Conservation (phyloP, 1,140 invertebrate species). For the Danaus melanippus region DNA sequence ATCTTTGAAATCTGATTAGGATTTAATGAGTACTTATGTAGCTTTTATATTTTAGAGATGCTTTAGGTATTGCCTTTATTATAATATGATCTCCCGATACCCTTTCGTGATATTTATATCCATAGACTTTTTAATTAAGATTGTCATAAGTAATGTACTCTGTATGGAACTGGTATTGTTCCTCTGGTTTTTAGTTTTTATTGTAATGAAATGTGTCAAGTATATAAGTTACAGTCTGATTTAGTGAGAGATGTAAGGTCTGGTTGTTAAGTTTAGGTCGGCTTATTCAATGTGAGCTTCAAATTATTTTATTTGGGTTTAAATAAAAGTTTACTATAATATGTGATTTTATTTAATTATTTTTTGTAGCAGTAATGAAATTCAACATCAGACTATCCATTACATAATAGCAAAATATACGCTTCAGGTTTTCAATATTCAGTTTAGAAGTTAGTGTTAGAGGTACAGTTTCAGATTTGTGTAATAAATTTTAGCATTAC, state of each 20-base stretch:
- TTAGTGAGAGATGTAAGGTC: constrained; percentile 28
- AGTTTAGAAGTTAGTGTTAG: too few relatives aligned
- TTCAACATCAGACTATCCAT: too few relatives aligned
- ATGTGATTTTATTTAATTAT: constrained; percentile 7
- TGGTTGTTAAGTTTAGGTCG: constrained; percentile 63
- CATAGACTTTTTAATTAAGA: background rate
- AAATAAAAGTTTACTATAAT: constrained; percentile 26
- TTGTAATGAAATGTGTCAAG: constrained; percentile 3
- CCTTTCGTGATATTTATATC: constrained; percentile 11
- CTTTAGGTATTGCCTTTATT: constrained; percentile 8
- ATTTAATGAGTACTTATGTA: background rate
- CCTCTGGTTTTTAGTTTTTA: background rate
- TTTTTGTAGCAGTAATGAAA: too few relatives aligned
- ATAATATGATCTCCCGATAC: constrained; percentile 13
- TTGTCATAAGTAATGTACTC: constrained; percentile 3
- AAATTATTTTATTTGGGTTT: constrained; percentile 41
- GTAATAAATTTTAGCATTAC: too few relatives aligned
- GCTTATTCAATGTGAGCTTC: constrained; percentile 52
- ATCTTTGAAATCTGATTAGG: constrained; percentile 41
- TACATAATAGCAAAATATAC: too few relatives aligned
- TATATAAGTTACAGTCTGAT: constrained; percentile 21
- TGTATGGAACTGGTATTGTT: background rate
- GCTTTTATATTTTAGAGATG: constrained; percentile 3
- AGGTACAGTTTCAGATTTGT: too few relatives aligned
- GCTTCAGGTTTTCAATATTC: too few relatives aligned